Base-by-base conservation (phyloP, 2,113 vertebrate species). In the Sylvicapra grimmia region DNA sequence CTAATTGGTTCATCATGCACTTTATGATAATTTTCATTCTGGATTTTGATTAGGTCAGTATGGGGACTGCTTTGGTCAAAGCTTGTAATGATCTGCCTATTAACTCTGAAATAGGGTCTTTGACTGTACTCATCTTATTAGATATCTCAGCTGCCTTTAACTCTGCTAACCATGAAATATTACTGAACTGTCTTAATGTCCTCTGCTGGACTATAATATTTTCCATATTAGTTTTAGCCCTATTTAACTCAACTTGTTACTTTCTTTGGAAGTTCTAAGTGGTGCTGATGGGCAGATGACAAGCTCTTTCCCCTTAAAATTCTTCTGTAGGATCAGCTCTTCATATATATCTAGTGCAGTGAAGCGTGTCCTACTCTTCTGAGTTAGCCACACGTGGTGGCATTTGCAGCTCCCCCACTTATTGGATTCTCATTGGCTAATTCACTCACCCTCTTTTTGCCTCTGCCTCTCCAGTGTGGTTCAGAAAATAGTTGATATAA, bases 71-170 rank as follows among this genome's bases (percentile, higher is more conserved):
- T 98, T 98, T 99, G 98, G 98, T 99, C 98, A 98, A 98, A 97
- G 97, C 61, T 98, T 97, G 94, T 99, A 99, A 99, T 99, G 98
- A 99, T 99, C 98, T 98, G 97, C 98, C 98, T 98, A 99, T 99
- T 99, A 99, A 98, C 98, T 98, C 98, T 98, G 97, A 94, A 98
- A 98, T 98, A 98, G 94, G 98, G 98, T 98, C 98, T 98, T 98
- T 98, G 97, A 98, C 97, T 98, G 93, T 98, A 96, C 87, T 99
- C 98, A 94, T 98, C 97, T 98, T 98, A 98, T 98, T 99, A 98
- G 97, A 98, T 98, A 98, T 21, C 98, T 98, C 98, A 98, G 98
- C 98, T 98, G 98, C 98, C 98, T 98, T 98, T 96, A 96, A 98
- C 96, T 98, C 98, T 96, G 93, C 96, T 98, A 98, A 98, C 97